Evolutionary conservation across 2,888 invertebrate species (phyloP).

Genomic region (Geotrupes spiniger): DNA sequence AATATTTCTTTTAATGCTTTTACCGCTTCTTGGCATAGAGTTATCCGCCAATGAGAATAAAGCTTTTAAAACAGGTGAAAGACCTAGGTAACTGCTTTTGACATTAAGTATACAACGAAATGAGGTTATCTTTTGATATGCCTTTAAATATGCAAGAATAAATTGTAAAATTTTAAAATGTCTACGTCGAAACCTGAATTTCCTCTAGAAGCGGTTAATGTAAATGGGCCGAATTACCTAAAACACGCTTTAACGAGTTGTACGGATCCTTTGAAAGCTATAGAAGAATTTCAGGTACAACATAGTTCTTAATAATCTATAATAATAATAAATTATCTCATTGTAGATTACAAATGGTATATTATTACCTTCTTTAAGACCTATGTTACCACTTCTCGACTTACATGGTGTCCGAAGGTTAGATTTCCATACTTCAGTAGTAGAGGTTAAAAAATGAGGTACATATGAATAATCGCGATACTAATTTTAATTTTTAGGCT

Average conservation of each 20-base stretch:
- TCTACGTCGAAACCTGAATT: constrained; percentile 39
- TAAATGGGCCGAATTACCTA: constrained; percentile 48
- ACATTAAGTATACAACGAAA: constrained; percentile 3
- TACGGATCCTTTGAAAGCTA: constrained; percentile 95
- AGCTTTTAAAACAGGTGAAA: constrained; percentile 32
- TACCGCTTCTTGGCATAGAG: constrained; percentile 26
- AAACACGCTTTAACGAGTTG: constrained; percentile 90
- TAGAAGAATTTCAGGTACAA: constrained; percentile 94
- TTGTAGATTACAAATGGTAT: constrained; percentile 84
- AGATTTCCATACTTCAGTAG: constrained; percentile 92
- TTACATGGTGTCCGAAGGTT: constrained; percentile 88
- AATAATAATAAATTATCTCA: constrained; percentile 16
- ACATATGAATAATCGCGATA: constrained; percentile 1
- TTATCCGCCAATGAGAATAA: constrained; percentile 27
- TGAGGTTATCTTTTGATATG: neutral
- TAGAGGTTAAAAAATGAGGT: constrained; percentile 60
- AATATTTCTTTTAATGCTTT: constrained; percentile 21
- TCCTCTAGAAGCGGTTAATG: constrained; percentile 48
- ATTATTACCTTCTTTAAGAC: constrained; percentile 84
- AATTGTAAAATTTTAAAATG: constrained; percentile 19
- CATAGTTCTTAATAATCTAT: too few relatives aligned
- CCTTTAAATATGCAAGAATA: too few relatives aligned
- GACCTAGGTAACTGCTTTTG: constrained; percentile 1
- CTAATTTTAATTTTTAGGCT: constrained; percentile 48
- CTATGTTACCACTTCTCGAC: constrained; percentile 93